Evolutionary conservation across 2,888 invertebrate genomes (phyloP).

Genomic region (Heliconius charithonia): DNA sequence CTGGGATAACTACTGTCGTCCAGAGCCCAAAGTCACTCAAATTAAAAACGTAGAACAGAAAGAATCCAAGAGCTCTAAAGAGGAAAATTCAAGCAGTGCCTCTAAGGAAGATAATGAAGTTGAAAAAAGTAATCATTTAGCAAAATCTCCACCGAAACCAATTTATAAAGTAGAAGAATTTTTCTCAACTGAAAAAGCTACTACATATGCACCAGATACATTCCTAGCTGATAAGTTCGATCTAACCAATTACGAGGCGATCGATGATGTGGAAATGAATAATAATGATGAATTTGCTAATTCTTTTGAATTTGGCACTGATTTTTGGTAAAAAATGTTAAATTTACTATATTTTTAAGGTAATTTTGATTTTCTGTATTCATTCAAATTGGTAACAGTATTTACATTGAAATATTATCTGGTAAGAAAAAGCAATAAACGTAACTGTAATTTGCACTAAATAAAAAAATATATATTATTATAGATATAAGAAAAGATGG

Average conservation of each 20-base stretch:
- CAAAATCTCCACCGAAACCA: slow-evolving; percentile 37
- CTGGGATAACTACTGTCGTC: slow-evolving; percentile 68
- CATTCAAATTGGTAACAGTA: neutral
- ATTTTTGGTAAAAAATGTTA: slow-evolving; percentile 46
- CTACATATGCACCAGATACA: slow-evolving; percentile 66
- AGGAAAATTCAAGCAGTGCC: neutral
- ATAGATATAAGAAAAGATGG: too few relatives aligned
- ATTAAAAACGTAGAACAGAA: neutral
- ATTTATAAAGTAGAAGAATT: slow-evolving; percentile 58
- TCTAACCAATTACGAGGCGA: slow-evolving; percentile 66
- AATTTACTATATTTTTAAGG: neutral
- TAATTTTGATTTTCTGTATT: neutral
- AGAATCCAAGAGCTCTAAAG: neutral
- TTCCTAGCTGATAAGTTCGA: slow-evolving; percentile 77
- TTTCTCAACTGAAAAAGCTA: slow-evolving; percentile 70
- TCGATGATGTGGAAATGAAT: slow-evolving; percentile 56
- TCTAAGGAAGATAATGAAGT: neutral
- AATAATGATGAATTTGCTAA: slow-evolving; percentile 57
- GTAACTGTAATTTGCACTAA: neutral
- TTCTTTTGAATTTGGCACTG: slow-evolving; percentile 59
- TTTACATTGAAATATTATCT: neutral
- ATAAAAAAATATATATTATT: neutral
- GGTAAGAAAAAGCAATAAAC: neutral
- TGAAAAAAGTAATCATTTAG: neutral
- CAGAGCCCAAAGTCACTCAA: slow-evolving; percentile 53